A percentile compares a stretch with the other conserved stretches of the same genome.
These are phyloP conservation scores for Drosophila repleta DNA, from an alignment of 1,140 invertebrate species.

Conservation along the genomic window DNA sequence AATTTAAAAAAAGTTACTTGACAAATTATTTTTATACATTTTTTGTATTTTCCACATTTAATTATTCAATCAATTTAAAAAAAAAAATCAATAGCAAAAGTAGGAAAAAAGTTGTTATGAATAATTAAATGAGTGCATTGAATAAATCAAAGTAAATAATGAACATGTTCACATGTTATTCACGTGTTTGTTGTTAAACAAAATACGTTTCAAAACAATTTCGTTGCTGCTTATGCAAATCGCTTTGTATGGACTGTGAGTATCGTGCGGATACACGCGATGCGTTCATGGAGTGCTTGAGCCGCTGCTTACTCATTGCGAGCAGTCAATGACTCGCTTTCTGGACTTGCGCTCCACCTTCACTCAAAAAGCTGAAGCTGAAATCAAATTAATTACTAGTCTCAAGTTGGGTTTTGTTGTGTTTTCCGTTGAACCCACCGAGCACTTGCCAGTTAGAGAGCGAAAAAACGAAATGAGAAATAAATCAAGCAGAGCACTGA, in stretches of 20 bases:
- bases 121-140: constrained; percentile 5
- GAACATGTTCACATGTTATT: background rate
- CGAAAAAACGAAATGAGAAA: constrained; percentile 19
- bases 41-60: background rate
- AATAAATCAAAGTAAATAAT: background rate
- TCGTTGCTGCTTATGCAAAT: constrained; percentile 27
- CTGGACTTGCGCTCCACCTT: constrained; percentile 18
- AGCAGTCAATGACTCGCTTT: constrained; percentile 42
- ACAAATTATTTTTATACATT: background rate
- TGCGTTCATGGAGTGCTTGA: constrained; percentile 5
- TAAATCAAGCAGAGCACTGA: constrained; percentile 32
- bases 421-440: constrained; percentile 18
- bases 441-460: constrained; percentile 16
- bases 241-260: constrained; percentile 6
- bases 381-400: constrained; percentile 44
- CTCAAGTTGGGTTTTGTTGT: constrained; percentile 13
- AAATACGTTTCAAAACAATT: constrained; percentile 9
- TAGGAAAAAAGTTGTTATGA: background rate
- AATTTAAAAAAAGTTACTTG: no score
- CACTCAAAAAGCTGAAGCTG: constrained; percentile 15
- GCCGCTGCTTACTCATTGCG: constrained; percentile 22
- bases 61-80: background rate
- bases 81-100: background rate
- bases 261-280: constrained; percentile 21
- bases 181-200: constrained; percentile 5